Evolutionary conservation across 1,140 invertebrate genomes (phyloP), one percentile per base, ranked within the genome.

Genomic region (Cyrtorhinus lividipennis): DNA sequence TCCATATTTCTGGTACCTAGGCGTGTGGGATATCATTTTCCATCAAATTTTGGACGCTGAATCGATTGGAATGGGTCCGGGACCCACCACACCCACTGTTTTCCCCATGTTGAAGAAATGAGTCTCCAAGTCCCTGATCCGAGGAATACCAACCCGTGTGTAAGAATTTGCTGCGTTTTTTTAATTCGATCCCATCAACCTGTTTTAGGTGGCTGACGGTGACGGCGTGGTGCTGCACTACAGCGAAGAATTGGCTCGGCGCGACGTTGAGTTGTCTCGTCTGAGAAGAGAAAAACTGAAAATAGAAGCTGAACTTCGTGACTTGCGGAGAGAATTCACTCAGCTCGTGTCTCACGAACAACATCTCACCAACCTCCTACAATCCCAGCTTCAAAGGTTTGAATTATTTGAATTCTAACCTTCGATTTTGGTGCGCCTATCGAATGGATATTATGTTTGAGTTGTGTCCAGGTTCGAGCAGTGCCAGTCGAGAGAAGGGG

Each of bases 181-280:
- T n/a, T n/a, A n/a, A n/a, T n/a, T n/a, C n/a, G n/a, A n/a, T n/a
- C n/a, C n/a, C n/a, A n/a, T n/a, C n/a, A n/a, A n/a, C n/a, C n/a
- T n/a, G n/a, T n/a, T n/a, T n/a, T 25, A 38, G 59, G 20, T 24
- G 56, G 53, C 38, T 65, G 62, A 65, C 22, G 66, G 66, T 10
- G 45, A 68, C 57, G 58, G 69, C 64, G 67, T 82, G 78, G 83
- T 92, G 76, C 70, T 92, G 20, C 87, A 91, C 75, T 91, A 91
- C 71, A 84, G 83, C 56, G 87, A 92, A 72, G 89, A 92, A 73
- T 71, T 90, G 62, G 85, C 88, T 0, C 73, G 89, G 5, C 84
- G 84, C 70, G 87, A 92, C 67, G 83, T 90, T 10, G 88, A 92
- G 70, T 82, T 92, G 45, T 79, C 83, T 0, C 77, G 79, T 45